Evolutionary conservation across 1,140 invertebrate genomes (phyloP).

Genomic region (Penaeus vannamei): DNA sequence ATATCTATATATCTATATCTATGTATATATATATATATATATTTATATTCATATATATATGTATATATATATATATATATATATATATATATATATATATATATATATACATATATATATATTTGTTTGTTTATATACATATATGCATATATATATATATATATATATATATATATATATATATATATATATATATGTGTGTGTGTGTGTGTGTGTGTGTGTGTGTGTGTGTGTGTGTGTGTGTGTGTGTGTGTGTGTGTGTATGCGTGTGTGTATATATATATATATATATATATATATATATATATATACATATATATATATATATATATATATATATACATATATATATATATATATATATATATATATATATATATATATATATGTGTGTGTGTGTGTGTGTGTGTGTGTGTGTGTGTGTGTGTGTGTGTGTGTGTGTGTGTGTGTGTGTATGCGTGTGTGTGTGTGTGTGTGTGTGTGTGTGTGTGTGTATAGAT

Average conservation of each 20-base stretch:
- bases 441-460: too few relatives aligned
- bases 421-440: too few relatives aligned
- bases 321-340: constrained; percentile 8
- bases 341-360: not conserved
- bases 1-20: not conserved
- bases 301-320: constrained; percentile 30
- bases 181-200: constrained; percentile 20
- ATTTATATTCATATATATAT: constrained; percentile 45
- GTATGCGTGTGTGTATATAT: not conserved
- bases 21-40: constrained; percentile 40
- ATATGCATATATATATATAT: not conserved
- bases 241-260: not conserved
- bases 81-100: too few relatives aligned
- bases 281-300: constrained; percentile 26
- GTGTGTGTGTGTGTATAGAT: too few relatives aligned
- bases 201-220: constrained; percentile 35
- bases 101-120: not conserved
- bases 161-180: not conserved
- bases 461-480: too few relatives aligned
- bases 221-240: constrained; percentile 27
- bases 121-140: not conserved
- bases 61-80: constrained; percentile 39
- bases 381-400: too few relatives aligned
- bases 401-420: too few relatives aligned
- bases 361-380: not conserved